These are phyloP conservation scores for Planococcus citri DNA, from an alignment of 1,140 invertebrate species.

Conservation along the genomic window DNA sequence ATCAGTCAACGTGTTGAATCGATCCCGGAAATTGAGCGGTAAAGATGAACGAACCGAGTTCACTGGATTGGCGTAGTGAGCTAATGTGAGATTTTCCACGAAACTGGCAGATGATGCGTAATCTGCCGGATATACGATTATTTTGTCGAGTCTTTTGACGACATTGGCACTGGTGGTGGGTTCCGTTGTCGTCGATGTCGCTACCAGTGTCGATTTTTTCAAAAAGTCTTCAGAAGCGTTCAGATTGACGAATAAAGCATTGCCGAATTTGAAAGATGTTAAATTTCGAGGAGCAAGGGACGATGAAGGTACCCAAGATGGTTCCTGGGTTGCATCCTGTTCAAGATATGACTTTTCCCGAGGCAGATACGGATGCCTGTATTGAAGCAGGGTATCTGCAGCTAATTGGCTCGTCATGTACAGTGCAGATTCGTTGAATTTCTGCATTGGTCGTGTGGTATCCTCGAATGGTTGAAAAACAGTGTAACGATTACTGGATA, in stretches of 20 bases:
- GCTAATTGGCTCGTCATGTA: too few species aligned
- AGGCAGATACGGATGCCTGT: neutral
- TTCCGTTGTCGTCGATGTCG: neutral
- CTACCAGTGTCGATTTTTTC: too few species aligned
- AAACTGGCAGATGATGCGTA: slow-evolving; percentile 10
- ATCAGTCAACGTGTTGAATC: slow-evolving; percentile 23
- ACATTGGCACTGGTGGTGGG: neutral
- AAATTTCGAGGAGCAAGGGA: too few species aligned
- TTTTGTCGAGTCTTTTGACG: neutral
- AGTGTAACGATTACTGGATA: slow-evolving; percentile 4
- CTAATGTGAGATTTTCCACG: slow-evolving; percentile 28
- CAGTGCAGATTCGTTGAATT: neutral
- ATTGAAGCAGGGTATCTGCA: neutral
- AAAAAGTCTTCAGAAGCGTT: too few species aligned
- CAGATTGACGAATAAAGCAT: too few species aligned
- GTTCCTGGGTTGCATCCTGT: neutral
- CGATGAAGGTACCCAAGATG: too few species aligned
- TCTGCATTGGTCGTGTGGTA: neutral
- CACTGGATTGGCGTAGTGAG: slow-evolving; percentile 26
- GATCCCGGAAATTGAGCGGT: slow-evolving; percentile 14
- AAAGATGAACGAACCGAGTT: slow-evolving; percentile 4
- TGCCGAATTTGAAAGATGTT: too few species aligned
- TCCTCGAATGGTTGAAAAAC: neutral
- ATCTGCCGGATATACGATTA: neutral
- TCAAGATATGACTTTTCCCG: neutral